Base-by-base conservation (phyloP, 1,140 invertebrate genomes). In the Pomacea maculata region DNA sequence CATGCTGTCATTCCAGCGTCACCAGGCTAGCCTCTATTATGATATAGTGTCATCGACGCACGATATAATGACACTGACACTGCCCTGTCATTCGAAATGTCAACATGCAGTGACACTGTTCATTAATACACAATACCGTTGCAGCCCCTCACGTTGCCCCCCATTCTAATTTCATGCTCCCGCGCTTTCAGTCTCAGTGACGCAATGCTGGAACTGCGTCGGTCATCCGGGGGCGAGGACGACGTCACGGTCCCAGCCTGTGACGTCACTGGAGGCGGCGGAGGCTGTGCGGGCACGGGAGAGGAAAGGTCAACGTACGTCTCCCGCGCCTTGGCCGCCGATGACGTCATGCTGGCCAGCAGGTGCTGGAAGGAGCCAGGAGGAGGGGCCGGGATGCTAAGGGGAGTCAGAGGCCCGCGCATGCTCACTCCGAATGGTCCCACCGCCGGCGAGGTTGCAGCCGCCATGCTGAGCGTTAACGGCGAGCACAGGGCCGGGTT, bases 131-230 rank as follows among this genome's bases (percentile, higher is more conserved):
- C 80, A n/a, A 80, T 83, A 7, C 77, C 64, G 21, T 68, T 55
- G 71, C 78, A 80, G 17, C 78, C 78, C 45, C 71, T 78, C 34
- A 72, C 74, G 34, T 57, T 71, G 11, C 82, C 71, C 52, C 81
- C 96, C 83, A 97, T 91, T 87, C 95, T 94, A 19, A 97, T 91
- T 89, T 97, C 96, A 90, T 98, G 97, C 91, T 98, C 96, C 9
- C 96, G 93, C 0, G 97, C 97, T 86, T 97, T 97, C 75, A 97
- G 92, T 78, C 97, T 91, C 12, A 98, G 92, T 0, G 96, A 95
- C 2, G 96, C 96, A 80, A 97, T 97, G 85, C 96, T 97, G 19
- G 95, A 96, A 85, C 95, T 95, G 79, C 96, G 92, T 79, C 96
- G 92, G 89, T 97, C 96, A 73, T 85, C 79, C 11, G 77, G 77